phyloP scores from a whole-genome alignment of 2,888 invertebrate species.

The Rugalucina vietnamica region DNA sequence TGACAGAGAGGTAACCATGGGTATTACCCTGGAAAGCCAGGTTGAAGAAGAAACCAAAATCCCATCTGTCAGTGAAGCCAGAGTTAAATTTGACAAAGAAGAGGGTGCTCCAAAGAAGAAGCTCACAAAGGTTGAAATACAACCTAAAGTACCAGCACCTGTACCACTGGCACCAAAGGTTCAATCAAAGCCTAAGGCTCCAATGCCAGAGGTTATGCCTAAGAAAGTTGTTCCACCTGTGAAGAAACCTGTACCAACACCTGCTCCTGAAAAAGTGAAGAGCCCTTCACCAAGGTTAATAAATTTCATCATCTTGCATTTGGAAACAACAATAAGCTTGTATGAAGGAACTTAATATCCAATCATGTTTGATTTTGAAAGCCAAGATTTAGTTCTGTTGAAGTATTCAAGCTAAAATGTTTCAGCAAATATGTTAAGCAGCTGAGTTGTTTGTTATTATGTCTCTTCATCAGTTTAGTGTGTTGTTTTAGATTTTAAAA shows the following conservation, averaged over 20 bases:
- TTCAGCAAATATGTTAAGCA: too few relatives aligned
- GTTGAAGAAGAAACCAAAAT: conserved; percentile 70
- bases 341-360: too few relatives aligned
- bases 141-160: conserved; percentile 54
- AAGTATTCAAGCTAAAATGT: too few relatives aligned
- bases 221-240: conserved; percentile 54
- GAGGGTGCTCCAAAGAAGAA: conserved; percentile 48
- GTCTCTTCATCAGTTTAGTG: too few relatives aligned
- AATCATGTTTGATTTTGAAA: too few relatives aligned
- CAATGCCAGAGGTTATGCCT: conserved; percentile 46
- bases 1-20: neutral
- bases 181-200: conserved; percentile 18
- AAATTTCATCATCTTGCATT: neutral
- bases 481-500: too few relatives aligned
- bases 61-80: conserved; percentile 73
- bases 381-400: too few relatives aligned
- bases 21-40: conserved; percentile 29
- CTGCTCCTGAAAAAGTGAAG: too few relatives aligned
- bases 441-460: too few relatives aligned
- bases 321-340: too few relatives aligned
- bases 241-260: conserved; percentile 43
- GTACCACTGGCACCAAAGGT: conserved; percentile 34
- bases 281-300: conserved; percentile 53
- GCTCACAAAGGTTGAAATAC: conserved; percentile 55
- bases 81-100: conserved; percentile 69